Percentiles rank a stretch among this genome's conserved stretches.
Conservation (phyloP, 2,113 vertebrate genomes). For the Equus przewalskii region DNA sequence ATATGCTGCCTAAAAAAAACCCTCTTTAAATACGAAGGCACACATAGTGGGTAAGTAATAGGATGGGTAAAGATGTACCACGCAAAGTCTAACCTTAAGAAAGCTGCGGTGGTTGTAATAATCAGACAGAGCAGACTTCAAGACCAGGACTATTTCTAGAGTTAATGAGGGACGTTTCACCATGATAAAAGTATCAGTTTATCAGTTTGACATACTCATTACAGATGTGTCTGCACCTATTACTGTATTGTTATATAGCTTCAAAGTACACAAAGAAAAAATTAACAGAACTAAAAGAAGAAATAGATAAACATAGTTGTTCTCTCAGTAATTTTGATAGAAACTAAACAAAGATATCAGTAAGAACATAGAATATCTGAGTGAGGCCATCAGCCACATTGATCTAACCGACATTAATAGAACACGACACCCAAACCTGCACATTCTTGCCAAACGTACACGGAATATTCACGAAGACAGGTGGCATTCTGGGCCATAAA, state of each 20-base stretch:
- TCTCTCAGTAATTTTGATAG: background rate
- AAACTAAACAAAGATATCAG: background rate
- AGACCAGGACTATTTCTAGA: background rate
- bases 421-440: background rate
- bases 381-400: background rate
- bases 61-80: background rate
- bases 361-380: background rate
- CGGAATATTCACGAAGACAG: background rate
- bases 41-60: background rate
- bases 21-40: background rate
- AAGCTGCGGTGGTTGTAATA: background rate
- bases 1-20: background rate
- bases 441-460: background rate
- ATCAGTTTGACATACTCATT: background rate
- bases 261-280: background rate
- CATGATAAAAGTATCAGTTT: background rate
- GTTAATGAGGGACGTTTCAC: background rate
- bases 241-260: background rate
- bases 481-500: background rate
- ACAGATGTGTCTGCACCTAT: background rate
- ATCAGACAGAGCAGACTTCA: background rate
- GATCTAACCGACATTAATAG: background rate
- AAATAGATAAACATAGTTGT: background rate
- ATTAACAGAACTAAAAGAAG: background rate
- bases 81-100: background rate